These are phyloP conservation scores for Brachyopa scutellaris DNA, from an alignment of 2,888 invertebrate species.

Conservation along the genomic window DNA sequence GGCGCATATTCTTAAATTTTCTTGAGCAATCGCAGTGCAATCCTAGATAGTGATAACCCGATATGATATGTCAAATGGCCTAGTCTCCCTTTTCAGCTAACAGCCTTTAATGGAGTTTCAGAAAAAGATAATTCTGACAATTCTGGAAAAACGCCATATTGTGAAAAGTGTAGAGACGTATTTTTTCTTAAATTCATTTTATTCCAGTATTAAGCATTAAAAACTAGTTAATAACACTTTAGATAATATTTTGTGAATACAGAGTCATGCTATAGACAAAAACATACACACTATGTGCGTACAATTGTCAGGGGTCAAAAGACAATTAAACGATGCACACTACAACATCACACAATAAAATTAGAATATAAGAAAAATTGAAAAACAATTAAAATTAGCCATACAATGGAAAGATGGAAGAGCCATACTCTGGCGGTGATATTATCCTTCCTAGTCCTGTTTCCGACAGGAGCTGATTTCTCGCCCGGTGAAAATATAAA, in stretches of 20 bases:
- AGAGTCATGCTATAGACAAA: background rate
- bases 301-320: conserved; percentile 6
- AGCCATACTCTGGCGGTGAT: conserved; percentile 75
- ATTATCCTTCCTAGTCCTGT: conserved; percentile 77
- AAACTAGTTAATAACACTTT: background rate
- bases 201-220: background rate
- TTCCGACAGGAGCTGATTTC: conserved; percentile 78
- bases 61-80: conserved; percentile 51
- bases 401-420: conserved; percentile 72
- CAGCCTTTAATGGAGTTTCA: conserved; percentile 26
- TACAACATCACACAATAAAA: conserved; percentile 14
- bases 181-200: conserved; percentile 61
- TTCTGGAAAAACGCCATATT: conserved; percentile 70
- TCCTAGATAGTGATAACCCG: conserved; percentile 36
- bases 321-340: conserved; percentile 39
- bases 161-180: conserved; percentile 74
- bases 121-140: conserved; percentile 69
- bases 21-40: conserved; percentile 58
- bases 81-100: conserved; percentile 73
- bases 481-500: conserved; percentile 80
- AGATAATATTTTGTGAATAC: background rate
- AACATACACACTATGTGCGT: conserved; percentile 19
- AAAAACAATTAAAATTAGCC: conserved; percentile 32
- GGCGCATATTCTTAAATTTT: conserved; percentile 75
- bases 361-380: conserved; percentile 34